A percentile compares a stretch with the other conserved stretches of the same genome.
These are phyloP conservation scores for Clarias gariepinus DNA, from an alignment of 2,113 vertebrate genomes.

Conservation along the genomic window DNA sequence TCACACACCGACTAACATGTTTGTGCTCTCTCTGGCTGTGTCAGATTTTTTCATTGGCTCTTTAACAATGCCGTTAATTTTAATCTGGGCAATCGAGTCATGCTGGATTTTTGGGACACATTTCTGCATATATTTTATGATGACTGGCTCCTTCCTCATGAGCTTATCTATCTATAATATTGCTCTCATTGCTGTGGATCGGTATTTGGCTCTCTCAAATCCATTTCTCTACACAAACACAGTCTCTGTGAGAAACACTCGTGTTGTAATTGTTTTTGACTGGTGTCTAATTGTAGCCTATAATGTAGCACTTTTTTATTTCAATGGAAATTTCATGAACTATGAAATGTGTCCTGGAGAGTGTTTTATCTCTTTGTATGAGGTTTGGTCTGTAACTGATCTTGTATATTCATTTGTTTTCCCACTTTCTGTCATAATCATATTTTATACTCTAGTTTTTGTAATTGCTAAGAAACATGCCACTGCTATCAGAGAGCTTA, in stretches of 20 bases:
- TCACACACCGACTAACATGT: no score
- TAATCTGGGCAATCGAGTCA: no score
- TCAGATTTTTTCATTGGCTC: conserved; percentile 14
- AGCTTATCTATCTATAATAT: no score
- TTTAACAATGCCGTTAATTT: conserved; percentile 69
- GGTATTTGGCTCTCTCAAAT: conserved; percentile 45
- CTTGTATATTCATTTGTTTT: not conserved
- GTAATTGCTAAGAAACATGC: no score
- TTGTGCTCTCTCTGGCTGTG: conserved; percentile 38
- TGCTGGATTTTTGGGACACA: conserved; percentile 31
- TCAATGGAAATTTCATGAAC: conserved; percentile 51
- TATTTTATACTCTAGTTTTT: no score
- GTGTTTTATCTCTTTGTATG: conserved; percentile 31
- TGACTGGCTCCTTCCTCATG: no score
- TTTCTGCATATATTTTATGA: conserved; percentile 16
- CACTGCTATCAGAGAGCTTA: no score
- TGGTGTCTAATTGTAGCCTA: conserved; percentile 28
- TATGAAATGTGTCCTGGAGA: conserved; percentile 49
- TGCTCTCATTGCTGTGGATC: conserved; percentile 42
- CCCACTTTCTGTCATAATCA: no score
- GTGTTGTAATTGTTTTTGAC: not conserved
- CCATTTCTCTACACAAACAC: conserved; percentile 46
- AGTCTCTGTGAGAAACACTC: conserved; percentile 16
- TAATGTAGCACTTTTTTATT: conserved; percentile 24
- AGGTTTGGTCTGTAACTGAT: conserved; percentile 42